These are phyloP conservation scores for Pyrrhosoma nymphula DNA, from an alignment of 2,888 invertebrate species.

Conservation along the genomic window DNA sequence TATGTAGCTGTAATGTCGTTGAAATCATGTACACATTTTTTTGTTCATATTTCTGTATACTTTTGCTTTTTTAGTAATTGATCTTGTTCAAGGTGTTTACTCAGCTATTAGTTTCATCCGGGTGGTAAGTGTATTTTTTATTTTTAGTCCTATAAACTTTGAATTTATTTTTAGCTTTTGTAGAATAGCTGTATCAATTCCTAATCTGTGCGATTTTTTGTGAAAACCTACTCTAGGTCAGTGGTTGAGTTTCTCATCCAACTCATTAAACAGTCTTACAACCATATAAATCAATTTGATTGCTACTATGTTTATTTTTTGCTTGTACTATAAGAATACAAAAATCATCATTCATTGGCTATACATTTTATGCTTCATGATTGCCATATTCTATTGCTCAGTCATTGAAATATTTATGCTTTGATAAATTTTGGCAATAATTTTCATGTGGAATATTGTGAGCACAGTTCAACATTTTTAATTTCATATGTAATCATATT, in stretches of 20 bases:
- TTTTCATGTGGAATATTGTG: no score
- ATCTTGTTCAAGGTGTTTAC: constrained; percentile 48
- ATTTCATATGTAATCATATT: no score
- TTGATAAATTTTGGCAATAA: no score
- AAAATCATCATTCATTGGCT: not conserved
- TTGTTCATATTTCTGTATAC: constrained; percentile 39
- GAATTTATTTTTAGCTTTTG: not conserved
- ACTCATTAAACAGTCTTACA: not conserved
- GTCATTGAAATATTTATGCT: not conserved
- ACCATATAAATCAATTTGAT: not conserved
- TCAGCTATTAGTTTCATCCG: constrained; percentile 38
- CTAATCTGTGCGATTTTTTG: not conserved
- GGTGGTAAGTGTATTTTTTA: constrained; percentile 52
- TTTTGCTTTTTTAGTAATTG: constrained; percentile 52
- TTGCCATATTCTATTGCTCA: no score
- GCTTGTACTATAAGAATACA: no score
- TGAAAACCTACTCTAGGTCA: not conserved
- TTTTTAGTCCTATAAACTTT: not conserved
- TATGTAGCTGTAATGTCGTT: not conserved
- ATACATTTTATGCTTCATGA: not conserved
- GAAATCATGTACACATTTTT: not conserved
- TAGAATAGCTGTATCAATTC: not conserved
- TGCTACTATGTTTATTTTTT: not conserved
- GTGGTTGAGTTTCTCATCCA: not conserved
- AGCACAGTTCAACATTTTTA: no score